Conservation (phyloP, 2,888 invertebrate genomes). For the Chrysotoxum bicinctum region DNA sequence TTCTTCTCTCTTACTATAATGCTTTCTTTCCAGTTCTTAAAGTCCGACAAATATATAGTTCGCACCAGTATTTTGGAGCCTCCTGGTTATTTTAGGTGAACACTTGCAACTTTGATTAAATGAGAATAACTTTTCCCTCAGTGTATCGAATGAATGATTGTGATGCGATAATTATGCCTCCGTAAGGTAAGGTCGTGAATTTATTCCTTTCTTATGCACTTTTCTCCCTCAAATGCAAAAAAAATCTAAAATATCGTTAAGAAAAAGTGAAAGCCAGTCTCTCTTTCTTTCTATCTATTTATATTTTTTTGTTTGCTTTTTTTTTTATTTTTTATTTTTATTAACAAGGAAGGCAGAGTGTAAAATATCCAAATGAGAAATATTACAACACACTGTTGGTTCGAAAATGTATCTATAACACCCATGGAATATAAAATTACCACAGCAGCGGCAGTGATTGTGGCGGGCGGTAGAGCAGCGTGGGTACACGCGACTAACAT, state of each 20-base stretch:
- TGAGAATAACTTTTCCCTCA: background rate
- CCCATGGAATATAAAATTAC: constrained; percentile 65
- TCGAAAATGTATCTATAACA: constrained; percentile 56
- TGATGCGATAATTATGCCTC: constrained; percentile 60
- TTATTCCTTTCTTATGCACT: constrained; percentile 29
- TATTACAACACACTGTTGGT: constrained; percentile 22
- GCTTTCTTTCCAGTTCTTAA: no score
- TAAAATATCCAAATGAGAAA: constrained; percentile 20
- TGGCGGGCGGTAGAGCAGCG: background rate
- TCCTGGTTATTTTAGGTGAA: no score
- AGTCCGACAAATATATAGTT: no score
- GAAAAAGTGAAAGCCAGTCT: constrained; percentile 66
- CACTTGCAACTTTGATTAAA: no score
- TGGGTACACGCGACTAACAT: constrained; percentile 65
- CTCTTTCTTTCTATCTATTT: constrained; percentile 18
- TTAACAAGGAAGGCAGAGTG: constrained; percentile 41
- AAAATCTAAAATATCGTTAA: constrained; percentile 19
- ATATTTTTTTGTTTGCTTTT: background rate
- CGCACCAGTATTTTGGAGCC: no score
- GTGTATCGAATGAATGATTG: constrained; percentile 49
- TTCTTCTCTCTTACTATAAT: no score
- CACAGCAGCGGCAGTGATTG: background rate
- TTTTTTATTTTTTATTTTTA: background rate
- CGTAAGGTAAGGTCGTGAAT: constrained; percentile 56
- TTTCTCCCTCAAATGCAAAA: constrained; percentile 13